phyloP scores from a whole-genome alignment of 2,888 invertebrate genomes.

The Sesia bembeciformis region DNA sequence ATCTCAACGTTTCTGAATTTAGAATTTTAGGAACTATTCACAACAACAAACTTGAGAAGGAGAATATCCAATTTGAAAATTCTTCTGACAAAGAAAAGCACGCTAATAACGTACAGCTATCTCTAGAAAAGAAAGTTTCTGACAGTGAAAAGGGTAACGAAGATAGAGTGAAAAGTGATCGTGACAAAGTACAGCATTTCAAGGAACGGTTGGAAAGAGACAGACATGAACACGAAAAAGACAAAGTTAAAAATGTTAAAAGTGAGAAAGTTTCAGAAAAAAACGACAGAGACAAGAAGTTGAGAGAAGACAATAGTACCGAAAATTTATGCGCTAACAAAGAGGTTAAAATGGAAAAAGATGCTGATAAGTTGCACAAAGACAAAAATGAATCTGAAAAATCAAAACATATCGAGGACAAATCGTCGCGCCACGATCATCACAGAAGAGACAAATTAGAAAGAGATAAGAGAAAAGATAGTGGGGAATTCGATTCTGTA shows the following conservation, averaged over 20 bases:
- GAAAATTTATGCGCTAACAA: constrained; percentile 36
- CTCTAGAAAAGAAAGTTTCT: constrained; percentile 28
- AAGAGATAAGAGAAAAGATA: constrained; percentile 50
- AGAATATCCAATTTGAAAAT: constrained; percentile 61
- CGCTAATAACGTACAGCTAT: constrained; percentile 19
- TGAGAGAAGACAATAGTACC: constrained; percentile 23
- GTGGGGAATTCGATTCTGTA: constrained; percentile 28
- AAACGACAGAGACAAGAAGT: constrained; percentile 41
- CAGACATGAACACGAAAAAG: constrained; percentile 47
- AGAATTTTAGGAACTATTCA: constrained; percentile 24
- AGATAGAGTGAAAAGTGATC: constrained; percentile 50
- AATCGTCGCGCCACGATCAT: constrained; percentile 60
- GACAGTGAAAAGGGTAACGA: constrained; percentile 53
- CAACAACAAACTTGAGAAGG: constrained; percentile 46
- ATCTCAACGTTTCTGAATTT: constrained; percentile 31
- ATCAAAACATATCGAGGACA: constrained; percentile 44
- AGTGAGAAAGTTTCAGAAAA: constrained; percentile 34
- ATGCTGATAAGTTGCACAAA: constrained; percentile 34
- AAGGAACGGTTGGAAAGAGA: constrained; percentile 59
- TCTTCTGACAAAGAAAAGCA: constrained; percentile 50
- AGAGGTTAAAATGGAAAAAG: constrained; percentile 30
- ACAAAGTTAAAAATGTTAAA: constrained; percentile 40
- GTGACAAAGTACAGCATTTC: constrained; percentile 44
- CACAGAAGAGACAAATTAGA: constrained; percentile 61
- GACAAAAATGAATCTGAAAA: constrained; percentile 28